These are phyloP conservation scores for Pasiphila rectangulata DNA, from an alignment of 2,888 invertebrate genomes.

Conservation along the genomic window DNA sequence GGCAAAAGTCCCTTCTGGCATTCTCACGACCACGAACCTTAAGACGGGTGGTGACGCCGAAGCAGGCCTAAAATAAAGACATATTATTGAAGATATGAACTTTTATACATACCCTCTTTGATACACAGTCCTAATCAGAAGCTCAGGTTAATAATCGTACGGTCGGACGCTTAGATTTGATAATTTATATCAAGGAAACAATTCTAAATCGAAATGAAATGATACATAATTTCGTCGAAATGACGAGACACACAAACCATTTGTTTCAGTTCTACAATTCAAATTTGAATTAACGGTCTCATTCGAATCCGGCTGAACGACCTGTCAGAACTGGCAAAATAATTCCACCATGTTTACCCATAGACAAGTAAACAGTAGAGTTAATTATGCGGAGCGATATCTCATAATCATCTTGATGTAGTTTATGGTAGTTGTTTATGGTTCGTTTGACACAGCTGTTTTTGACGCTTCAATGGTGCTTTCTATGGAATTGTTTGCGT, in stretches of 20 bases:
- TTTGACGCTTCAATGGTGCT: not conserved
- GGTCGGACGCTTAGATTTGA: too few species aligned
- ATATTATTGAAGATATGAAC: too few species aligned
- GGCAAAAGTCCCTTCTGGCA: too few species aligned
- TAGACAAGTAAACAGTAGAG: slow-evolving; percentile 8
- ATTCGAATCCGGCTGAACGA: slow-evolving; percentile 1
- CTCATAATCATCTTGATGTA: slow-evolving; percentile 5
- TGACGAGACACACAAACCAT: not conserved
- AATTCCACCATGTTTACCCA: slow-evolving; percentile 8
- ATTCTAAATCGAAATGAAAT: not conserved
- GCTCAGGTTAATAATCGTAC: too few species aligned
- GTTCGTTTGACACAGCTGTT: slow-evolving; percentile 37
- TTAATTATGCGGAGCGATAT: slow-evolving; percentile 7
- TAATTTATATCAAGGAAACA: not conserved
- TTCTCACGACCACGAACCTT: too few species aligned
- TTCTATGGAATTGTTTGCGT: slow-evolving; percentile 2
- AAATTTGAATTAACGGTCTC: not conserved
- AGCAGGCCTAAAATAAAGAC: too few species aligned
- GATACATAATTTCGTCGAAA: not conserved
- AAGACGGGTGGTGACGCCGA: too few species aligned
- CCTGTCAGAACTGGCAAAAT: slow-evolving; percentile 7
- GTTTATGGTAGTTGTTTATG: slow-evolving; percentile 3
- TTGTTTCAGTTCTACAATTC: not conserved
- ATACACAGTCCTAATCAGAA: too few species aligned
- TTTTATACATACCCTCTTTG: too few species aligned